A percentile compares a stretch with the other conserved stretches of the same genome.
Evolutionary conservation across 2,113 vertebrate genomes (phyloP).

Genomic region (Dipodomys spectabilis): DNA sequence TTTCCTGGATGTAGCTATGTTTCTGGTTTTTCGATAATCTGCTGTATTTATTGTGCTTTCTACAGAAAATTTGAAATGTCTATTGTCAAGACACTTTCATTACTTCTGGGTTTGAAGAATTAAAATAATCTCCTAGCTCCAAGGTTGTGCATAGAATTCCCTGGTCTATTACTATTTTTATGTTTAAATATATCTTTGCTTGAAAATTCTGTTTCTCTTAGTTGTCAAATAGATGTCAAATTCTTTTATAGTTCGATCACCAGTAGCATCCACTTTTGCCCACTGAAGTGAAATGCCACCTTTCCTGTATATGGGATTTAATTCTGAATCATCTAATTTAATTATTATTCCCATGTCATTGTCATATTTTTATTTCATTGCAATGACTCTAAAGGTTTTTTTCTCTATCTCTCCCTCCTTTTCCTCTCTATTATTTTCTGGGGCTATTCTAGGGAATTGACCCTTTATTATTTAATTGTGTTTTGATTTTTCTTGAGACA

Average conservation of each 20-base stretch:
- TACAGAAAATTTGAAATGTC: constrained; percentile 1
- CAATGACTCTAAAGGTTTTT: background rate
- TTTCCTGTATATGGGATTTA: background rate
- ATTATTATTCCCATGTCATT: background rate
- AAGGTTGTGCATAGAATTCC: background rate
- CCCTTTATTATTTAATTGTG: no score
- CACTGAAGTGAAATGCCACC: background rate
- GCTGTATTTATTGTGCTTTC: constrained; percentile 39
- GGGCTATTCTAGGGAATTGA: constrained; percentile 2
- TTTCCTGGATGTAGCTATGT: background rate
- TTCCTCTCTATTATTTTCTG: constrained; percentile 35
- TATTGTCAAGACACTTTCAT: constrained; percentile 28
- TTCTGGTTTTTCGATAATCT: constrained; percentile 17
- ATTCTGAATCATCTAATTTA: constrained; percentile 19
- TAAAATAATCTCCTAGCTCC: background rate
- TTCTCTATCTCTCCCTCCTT: background rate
- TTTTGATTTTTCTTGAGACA: no score
- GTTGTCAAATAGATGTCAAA: background rate
- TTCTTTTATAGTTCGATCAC: background rate
- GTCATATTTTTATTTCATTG: constrained; percentile 14
- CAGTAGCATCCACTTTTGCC: background rate
- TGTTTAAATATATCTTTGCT: constrained; percentile 8
- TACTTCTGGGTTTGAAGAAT: background rate
- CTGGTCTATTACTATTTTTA: background rate
- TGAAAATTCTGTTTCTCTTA: background rate